These are phyloP conservation scores for Probosciger aterrimus DNA, from an alignment of 2,113 vertebrate genomes.

Conservation along the genomic window DNA sequence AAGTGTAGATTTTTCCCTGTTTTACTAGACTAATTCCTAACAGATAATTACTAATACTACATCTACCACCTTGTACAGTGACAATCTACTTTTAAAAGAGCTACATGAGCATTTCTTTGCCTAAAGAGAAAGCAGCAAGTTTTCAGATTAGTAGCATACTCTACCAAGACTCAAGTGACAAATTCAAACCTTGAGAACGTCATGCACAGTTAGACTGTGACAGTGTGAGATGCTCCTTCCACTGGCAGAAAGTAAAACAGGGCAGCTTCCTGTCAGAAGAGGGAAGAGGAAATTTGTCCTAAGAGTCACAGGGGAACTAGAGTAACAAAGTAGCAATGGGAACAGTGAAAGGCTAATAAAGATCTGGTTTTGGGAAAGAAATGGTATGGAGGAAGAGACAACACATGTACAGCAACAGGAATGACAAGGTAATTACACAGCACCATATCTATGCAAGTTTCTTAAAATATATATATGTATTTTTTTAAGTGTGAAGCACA, in stretches of 20 bases:
- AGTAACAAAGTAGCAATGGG: neutral
- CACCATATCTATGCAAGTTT: neutral
- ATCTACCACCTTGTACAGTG: neutral
- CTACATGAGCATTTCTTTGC: neutral
- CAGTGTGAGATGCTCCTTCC: constrained; percentile 1
- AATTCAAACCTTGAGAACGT: constrained; percentile 28
- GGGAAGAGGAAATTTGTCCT: constrained; percentile 16
- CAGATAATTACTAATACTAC: constrained; percentile 30
- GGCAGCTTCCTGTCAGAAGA: constrained; percentile 33
- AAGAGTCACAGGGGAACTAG: neutral
- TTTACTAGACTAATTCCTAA: constrained; percentile 31
- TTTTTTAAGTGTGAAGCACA: neutral
- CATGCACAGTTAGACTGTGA: neutral
- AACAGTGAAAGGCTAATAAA: neutral
- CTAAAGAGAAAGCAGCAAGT: constrained; percentile 20
- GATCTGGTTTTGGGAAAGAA: neutral
- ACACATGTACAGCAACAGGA: neutral
- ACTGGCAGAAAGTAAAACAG: constrained; percentile 27
- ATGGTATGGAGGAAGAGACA: neutral
- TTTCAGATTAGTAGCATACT: constrained; percentile 57
- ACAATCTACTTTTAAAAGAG: constrained; percentile 27
- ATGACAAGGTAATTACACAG: neutral
- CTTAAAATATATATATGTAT: neutral
- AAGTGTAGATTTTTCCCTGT: neutral
- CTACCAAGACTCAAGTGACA: constrained; percentile 30